Evolutionary conservation across 2,888 invertebrate species (phyloP).

Genomic region (Uropetala carovei): DNA sequence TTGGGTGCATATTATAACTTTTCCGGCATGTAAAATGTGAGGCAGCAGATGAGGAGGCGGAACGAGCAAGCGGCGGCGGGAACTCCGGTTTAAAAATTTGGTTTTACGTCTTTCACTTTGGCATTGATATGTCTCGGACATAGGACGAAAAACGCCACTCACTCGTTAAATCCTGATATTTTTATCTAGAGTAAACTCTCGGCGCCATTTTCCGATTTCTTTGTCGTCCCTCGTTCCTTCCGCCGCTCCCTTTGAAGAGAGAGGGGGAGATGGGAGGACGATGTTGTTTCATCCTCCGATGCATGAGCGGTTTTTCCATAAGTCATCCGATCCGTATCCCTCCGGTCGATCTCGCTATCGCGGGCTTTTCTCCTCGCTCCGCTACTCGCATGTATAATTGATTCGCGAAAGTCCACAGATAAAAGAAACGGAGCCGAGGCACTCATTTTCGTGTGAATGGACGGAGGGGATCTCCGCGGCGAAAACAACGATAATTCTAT

Average conservation of each 20-base stretch:
- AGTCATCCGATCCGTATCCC: constrained; percentile 17
- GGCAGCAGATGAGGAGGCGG: too few relatives aligned
- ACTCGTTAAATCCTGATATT: background rate
- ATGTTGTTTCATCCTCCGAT: constrained; percentile 23
- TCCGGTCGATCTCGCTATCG: constrained; percentile 5
- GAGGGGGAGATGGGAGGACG: background rate
- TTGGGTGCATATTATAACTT: too few relatives aligned
- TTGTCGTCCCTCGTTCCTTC: background rate
- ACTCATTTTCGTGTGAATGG: constrained; percentile 25
- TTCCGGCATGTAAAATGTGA: too few relatives aligned
- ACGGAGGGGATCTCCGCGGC: background rate
- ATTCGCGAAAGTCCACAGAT: constrained; percentile 23
- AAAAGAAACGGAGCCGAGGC: constrained; percentile 25
- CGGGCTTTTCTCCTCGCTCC: constrained; percentile 9
- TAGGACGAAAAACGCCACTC: background rate
- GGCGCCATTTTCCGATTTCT: background rate
- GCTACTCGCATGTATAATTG: constrained; percentile 13
- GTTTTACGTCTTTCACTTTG: background rate
- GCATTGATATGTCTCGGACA: background rate
- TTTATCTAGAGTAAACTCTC: background rate
- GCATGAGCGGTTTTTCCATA: constrained; percentile 28
- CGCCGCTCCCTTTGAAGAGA: constrained; percentile 9
- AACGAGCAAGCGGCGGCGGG: background rate
- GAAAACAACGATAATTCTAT: background rate
- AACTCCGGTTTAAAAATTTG: background rate